phyloP scores from a whole-genome alignment of 2,797 vertebrate species.

The Acomys russatus region DNA sequence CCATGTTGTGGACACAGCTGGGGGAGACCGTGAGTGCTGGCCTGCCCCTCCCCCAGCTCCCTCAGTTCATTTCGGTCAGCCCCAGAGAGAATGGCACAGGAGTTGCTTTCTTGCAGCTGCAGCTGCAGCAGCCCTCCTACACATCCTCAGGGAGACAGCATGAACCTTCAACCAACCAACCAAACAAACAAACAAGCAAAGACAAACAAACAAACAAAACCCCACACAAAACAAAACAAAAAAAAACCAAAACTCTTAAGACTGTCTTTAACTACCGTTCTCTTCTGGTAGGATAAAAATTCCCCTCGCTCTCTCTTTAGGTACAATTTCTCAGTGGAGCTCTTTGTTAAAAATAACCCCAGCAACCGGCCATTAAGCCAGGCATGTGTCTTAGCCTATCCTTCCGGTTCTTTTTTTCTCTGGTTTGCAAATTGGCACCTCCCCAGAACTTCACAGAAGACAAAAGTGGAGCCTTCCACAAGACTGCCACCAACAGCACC shows the following conservation, averaged over 20 bases:
- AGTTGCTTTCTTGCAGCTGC: background rate
- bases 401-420: background rate
- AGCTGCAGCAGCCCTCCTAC: background rate
- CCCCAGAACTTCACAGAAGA: conserved; percentile 12
- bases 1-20: rapidly evolving
- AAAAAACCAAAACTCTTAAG: background rate
- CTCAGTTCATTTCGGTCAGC: background rate
- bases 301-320: conserved; percentile 57
- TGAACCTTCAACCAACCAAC: background rate
- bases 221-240: background rate
- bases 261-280: background rate
- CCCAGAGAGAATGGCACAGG: rapidly evolving
- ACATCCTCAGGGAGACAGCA: background rate
- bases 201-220: background rate
- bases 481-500: background rate
- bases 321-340: conserved; percentile 54
- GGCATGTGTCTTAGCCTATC: background rate
- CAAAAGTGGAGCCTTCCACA: background rate
- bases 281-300: background rate
- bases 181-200: no score
- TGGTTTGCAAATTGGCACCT: conserved; percentile 70
- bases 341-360: conserved; percentile 71
- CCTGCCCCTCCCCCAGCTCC: background rate
- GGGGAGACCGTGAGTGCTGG: background rate
- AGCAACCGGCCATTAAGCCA: conserved; percentile 62